A percentile compares a stretch with the other conserved stretches of the same genome.
These are phyloP conservation scores for Odocoileus virginianus DNA, from an alignment of 2,113 vertebrate genomes.

Conservation along the genomic window DNA sequence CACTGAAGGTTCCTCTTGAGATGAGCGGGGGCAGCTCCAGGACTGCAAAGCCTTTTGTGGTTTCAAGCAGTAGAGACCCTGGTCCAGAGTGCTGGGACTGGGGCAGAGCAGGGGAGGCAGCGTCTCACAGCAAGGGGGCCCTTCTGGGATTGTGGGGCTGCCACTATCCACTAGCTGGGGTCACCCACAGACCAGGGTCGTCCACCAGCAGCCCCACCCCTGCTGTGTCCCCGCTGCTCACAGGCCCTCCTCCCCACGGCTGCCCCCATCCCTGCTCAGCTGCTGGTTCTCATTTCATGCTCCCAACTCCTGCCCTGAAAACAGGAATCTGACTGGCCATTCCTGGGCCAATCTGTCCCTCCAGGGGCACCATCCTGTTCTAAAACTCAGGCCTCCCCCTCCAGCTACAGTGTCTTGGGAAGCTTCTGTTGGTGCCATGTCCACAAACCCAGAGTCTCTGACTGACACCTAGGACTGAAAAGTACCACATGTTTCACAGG, in stretches of 20 bases:
- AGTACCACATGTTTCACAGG: not conserved
- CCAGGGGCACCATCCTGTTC: not conserved
- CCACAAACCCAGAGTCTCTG: not conserved
- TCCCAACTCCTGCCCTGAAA: not conserved
- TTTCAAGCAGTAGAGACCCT: not conserved
- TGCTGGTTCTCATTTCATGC: not conserved
- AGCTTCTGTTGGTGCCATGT: not conserved
- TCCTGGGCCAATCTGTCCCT: not conserved
- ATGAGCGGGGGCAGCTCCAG: not conserved
- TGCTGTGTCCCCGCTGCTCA: not conserved
- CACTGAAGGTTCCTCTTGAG: not conserved
- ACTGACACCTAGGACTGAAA: not conserved
- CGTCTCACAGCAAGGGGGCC: not conserved
- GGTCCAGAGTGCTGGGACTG: not conserved
- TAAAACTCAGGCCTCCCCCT: not conserved
- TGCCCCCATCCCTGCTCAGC: not conserved
- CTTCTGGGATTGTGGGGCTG: not conserved
- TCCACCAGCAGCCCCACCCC: not conserved
- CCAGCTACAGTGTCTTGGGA: rapidly evolving
- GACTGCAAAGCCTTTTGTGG: not conserved
- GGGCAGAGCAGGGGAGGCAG: not conserved
- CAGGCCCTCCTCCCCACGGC: not conserved
- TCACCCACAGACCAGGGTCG: not conserved
- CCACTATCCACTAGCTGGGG: not conserved
- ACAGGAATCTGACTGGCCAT: not conserved